These are phyloP conservation scores for Himalopsyche japonica DNA, from an alignment of 2,888 invertebrate genomes.

Conservation along the genomic window DNA sequence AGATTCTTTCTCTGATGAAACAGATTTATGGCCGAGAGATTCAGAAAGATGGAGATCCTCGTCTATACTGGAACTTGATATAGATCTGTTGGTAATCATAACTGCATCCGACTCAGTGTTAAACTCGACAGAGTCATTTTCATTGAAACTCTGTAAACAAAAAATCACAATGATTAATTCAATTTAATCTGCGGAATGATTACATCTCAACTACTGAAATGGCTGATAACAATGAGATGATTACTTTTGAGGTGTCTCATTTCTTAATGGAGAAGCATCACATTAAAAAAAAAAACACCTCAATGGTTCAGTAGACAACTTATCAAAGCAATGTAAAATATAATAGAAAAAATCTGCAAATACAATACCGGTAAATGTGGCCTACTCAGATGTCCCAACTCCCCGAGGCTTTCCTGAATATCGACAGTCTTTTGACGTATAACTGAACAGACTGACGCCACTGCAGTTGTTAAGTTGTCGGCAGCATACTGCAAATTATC, in stretches of 20 bases:
- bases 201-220: too few relatives aligned
- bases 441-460: conserved; percentile 56
- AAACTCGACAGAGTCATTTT: conserved; percentile 34
- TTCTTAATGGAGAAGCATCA: too few relatives aligned
- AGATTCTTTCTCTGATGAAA: conserved; percentile 18
- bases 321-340: background rate
- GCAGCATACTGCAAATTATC: conserved; percentile 51
- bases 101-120: conserved; percentile 32
- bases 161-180: background rate
- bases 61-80: conserved; percentile 32
- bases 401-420: conserved; percentile 48
- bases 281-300: too few relatives aligned
- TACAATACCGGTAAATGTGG: conserved; percentile 30
- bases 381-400: conserved; percentile 35
- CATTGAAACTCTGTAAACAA: conserved; percentile 32
- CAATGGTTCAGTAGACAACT: too few relatives aligned
- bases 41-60: conserved; percentile 23
- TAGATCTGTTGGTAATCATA: conserved; percentile 31
- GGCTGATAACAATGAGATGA: too few relatives aligned
- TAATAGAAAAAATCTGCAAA: background rate
- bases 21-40: conserved; percentile 22
- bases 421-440: conserved; percentile 54
- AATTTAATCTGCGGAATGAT: too few relatives aligned
- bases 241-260: too few relatives aligned
- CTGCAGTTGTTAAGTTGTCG: conserved; percentile 46